phyloP scores from a whole-genome alignment of 2,797 vertebrate species.

The Centropyge bicolor region DNA sequence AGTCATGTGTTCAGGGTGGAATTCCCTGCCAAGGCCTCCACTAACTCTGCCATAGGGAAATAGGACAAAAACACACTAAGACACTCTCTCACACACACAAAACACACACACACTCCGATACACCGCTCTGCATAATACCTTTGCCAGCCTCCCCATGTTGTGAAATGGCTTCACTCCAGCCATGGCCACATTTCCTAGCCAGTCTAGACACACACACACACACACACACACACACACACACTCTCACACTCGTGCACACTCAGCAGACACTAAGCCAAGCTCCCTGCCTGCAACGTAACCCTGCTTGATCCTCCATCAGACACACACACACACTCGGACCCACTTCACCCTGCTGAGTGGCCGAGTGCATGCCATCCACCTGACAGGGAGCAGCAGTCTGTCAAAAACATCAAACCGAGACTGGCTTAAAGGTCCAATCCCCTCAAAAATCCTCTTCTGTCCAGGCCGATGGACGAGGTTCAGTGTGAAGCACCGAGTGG shows the following conservation, averaged over 20 bases:
- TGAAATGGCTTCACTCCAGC: conserved; percentile 72
- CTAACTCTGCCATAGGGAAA: conserved; percentile 60
- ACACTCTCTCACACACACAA: conserved; percentile 38
- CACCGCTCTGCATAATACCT: conserved; percentile 55
- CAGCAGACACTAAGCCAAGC: conserved; percentile 64
- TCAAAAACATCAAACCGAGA: conserved; percentile 67
- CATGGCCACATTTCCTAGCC: conserved; percentile 59
- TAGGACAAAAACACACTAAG: conserved; percentile 46
- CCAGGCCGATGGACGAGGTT: conserved; percentile 16
- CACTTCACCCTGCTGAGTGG: conserved; percentile 66
- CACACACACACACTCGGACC: conserved; percentile 45
- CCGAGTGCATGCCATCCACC: conserved; percentile 58
- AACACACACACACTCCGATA: conserved; percentile 30
- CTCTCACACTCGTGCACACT: conserved; percentile 51
- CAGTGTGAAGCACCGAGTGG: conserved; percentile 12
- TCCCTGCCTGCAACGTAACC: conserved; percentile 73
- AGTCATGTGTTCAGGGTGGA: conserved; percentile 60
- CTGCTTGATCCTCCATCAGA: conserved; percentile 73
- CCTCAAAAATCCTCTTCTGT: conserved; percentile 54
- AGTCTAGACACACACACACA: conserved; percentile 48
- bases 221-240: conserved; percentile 42
- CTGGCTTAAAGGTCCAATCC: conserved; percentile 56
- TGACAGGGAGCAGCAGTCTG: conserved; percentile 58
- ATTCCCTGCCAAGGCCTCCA: conserved; percentile 63
- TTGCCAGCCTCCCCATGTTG: conserved; percentile 68